Base-by-base conservation (phyloP, 2,113 vertebrate species). In the Oreochromis spilurus region DNA sequence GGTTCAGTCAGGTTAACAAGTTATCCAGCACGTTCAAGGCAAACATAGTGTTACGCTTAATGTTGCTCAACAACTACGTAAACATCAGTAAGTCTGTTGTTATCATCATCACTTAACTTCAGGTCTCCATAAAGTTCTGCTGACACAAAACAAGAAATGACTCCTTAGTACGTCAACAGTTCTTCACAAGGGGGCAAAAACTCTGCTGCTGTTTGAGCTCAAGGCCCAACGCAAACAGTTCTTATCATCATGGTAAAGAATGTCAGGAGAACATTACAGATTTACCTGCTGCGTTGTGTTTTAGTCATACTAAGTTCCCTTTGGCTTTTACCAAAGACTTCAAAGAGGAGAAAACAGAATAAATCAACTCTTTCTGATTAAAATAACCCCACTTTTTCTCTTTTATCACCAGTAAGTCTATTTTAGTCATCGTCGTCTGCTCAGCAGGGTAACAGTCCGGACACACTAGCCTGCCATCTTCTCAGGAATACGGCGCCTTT, bases 31-130 rank as follows among this genome's bases (percentile, higher is more conserved):
- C 4, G 1, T 26, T 72, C 21, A 17, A 45, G 9, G 8, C 0
- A 72, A 72, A 48, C 67, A 24, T 0, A 3, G 67, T 4, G 40
- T 72, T 45, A 26, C 7, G 0, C 4, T 24, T 0, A 40, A 43
- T 26, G 67, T 26, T 72, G 9, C n/a, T 24, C 38, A 75, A 19
- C 70, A 12, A 0, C 70, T 75, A 50, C 24, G 2, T 50, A 1
- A 11, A 75, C 14, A 29, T 50, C 24, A 50, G 5, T 45, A 45
- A 31, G 43, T 29, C 17, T 72, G 40, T 45, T 45, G 40, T 29
- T 29, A 8, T 75, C 0, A 3, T 75, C 43, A 75, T 19, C 24
- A 31, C 16, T 75, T 29, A 19, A 2, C 43, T 75, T 48, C 70
- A 26, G 70, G 24, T 26, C 24, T 29, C 14, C 43, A 50, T 19